These are phyloP conservation scores for Homarus gammarus DNA, from an alignment of 2,888 invertebrate genomes.

Conservation along the genomic window DNA sequence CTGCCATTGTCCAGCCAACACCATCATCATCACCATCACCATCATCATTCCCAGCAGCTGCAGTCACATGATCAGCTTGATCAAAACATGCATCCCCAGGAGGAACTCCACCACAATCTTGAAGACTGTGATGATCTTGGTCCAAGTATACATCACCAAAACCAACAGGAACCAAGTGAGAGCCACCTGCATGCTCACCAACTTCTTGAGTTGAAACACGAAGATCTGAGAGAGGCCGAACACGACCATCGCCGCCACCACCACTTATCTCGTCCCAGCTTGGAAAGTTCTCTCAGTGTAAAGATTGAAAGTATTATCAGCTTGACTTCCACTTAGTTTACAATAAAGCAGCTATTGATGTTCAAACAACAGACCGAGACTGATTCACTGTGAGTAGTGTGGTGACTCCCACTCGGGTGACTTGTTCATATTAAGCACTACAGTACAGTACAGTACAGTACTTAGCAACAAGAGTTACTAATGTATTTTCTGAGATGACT, in stretches of 20 bases:
- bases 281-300: conserved; percentile 4
- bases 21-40: conserved; percentile 27
- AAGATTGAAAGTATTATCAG: conserved; percentile 23
- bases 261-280: conserved; percentile 8
- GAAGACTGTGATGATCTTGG: conserved; percentile 23
- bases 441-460: no score
- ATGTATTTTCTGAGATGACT: no score
- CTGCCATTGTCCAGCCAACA: conserved; percentile 18
- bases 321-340: not conserved
- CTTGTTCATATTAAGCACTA: no score
- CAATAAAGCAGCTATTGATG: no score
- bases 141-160: conserved; percentile 30
- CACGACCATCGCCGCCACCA: not conserved
- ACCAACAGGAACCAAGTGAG: conserved; percentile 14
- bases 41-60: conserved; percentile 1
- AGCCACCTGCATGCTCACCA: not conserved
- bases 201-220: not conserved
- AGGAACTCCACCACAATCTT: conserved; percentile 7
- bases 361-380: no score
- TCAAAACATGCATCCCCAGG: not conserved
- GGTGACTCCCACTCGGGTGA: no score
- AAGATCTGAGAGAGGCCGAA: not conserved
- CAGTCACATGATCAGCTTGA: not conserved
- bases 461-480: no score
- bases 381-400: no score